Evolutionary conservation across 1,140 invertebrate genomes (phyloP), one percentile per base, ranked within the genome.

Genomic region (Hylaeus anthracinus): DNA sequence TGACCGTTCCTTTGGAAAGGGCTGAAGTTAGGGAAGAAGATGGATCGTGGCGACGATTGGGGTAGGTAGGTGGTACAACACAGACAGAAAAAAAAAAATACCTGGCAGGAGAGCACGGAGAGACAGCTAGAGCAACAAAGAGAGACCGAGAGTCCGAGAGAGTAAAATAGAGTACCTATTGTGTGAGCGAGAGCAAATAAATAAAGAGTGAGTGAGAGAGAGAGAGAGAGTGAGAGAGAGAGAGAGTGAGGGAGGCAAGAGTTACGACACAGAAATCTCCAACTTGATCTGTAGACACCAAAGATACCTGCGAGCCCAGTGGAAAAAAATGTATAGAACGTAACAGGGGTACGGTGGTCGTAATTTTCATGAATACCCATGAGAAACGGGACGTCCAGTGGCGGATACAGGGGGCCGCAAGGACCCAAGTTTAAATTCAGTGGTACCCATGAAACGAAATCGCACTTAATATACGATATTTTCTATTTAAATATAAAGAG

Each of bases 241-340:
- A n/a, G 55, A 85, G 63, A 79, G 73, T 81, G 69, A 79, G 79
- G 85, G 63, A 84, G 76, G 60, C 77, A 79, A 89, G 73, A 90
- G 86, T 90, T 90, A 91, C 83, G 76, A 90, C 90, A 91, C 82
- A 89, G 76, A 87, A 89, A 87, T 87, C 86, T 90, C 85, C 82
- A 86, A 88, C 74, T 91, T 81, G 77, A 89, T 85, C 79, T 69
- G 86, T 88, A 89, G 72, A 84, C 76, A 90, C 90, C 88, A 92
- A 92, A 92, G 90, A 92, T 91, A 91, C 90, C 92, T 92, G 90
- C 86, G 90, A 91, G 87, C 89, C 91, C 91, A 90, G 86, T 92
- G 88, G 90, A 89, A 91, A 88, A 90, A 90, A 90, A 82, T 86
- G 87, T 90, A 88, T 89, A 87, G 84, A 90, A 91, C 82, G 83